Conservation (phyloP, 2,797 vertebrate genomes). For the Valencia hispanica region DNA sequence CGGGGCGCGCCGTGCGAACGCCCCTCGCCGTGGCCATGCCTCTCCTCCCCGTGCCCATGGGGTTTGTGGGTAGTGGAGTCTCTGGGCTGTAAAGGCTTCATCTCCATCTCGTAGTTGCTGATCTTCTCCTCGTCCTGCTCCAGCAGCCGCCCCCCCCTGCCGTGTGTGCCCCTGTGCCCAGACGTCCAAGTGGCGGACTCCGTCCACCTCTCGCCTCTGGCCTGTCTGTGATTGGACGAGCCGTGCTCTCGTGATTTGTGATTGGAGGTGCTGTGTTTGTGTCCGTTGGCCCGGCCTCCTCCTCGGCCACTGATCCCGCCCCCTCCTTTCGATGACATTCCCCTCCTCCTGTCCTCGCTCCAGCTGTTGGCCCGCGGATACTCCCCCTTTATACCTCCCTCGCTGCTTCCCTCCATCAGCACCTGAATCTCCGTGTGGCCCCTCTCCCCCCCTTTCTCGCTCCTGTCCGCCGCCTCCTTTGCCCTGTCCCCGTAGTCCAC, state of each 20-base stretch:
- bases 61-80: conserved; percentile 91
- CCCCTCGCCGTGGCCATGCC: conserved; percentile 83
- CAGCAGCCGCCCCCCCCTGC: conserved; percentile 83
- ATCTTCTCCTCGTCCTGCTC: conserved; percentile 95
- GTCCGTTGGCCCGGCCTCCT: conserved; percentile 82
- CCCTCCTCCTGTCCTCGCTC: conserved; percentile 86
- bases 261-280: conserved; percentile 89
- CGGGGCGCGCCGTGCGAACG: conserved; percentile 84
- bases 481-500: conserved; percentile 87
- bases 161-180: conserved; percentile 77
- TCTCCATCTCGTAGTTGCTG: conserved; percentile 97
- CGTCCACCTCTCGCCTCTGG: conserved; percentile 85
- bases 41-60: conserved; percentile 85
- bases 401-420: conserved; percentile 85
- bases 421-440: conserved; percentile 91
- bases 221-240: conserved; percentile 90
- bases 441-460: conserved; percentile 67
- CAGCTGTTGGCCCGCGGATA: conserved; percentile 87
- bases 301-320: conserved; percentile 68
- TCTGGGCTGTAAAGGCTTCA: conserved; percentile 96
- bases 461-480: conserved; percentile 77
- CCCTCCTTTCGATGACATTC: conserved; percentile 68
- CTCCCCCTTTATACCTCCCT: conserved; percentile 78
- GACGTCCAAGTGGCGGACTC: conserved; percentile 91
- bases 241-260: conserved; percentile 88